Conservation (phyloP, 2,797 vertebrate species). For the Myotis myotis region DNA sequence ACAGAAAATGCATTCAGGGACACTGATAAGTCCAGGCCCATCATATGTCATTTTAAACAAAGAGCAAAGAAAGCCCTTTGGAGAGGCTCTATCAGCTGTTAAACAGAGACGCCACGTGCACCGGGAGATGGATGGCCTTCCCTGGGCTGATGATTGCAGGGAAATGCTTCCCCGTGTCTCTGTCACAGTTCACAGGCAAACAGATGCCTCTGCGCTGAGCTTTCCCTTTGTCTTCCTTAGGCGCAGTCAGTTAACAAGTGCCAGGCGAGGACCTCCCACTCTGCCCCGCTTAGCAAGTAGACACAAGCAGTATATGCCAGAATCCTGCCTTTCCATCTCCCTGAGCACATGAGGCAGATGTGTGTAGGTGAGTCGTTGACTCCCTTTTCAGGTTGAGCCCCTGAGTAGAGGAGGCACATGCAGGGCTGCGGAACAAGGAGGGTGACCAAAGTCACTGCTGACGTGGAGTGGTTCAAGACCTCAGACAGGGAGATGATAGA, state of each 20-base stretch:
- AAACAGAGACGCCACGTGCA: constrained; percentile 93
- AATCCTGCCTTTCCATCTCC: constrained; percentile 11
- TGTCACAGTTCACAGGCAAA: constrained; percentile 86
- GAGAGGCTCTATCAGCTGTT: constrained; percentile 97
- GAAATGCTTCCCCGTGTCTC: constrained; percentile 81
- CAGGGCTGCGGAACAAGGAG: accelerated
- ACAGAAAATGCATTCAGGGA: constrained; percentile 91
- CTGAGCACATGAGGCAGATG: background rate
- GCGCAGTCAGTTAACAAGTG: constrained; percentile 70
- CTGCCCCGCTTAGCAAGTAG: background rate
- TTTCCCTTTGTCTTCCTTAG: constrained; percentile 87
- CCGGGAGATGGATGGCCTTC: constrained; percentile 94
- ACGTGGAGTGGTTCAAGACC: accelerated
- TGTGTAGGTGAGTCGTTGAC: background rate
- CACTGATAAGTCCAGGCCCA: constrained; percentile 95
- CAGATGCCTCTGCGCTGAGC: constrained; percentile 85
- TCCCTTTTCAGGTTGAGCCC: background rate
- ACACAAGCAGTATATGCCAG: background rate
- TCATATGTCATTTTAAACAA: constrained; percentile 99
- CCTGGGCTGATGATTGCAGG: constrained; percentile 88
- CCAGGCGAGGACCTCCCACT: constrained; percentile 31
- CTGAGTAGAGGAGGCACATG: no score
- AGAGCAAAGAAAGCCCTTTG: constrained; percentile 91
- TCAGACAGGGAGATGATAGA: background rate
- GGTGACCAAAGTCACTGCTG: accelerated